Evolutionary conservation across 2,797 vertebrate species (phyloP), one percentile per base, ranked within the genome.

Genomic region (Cyclura pinguis): DNA sequence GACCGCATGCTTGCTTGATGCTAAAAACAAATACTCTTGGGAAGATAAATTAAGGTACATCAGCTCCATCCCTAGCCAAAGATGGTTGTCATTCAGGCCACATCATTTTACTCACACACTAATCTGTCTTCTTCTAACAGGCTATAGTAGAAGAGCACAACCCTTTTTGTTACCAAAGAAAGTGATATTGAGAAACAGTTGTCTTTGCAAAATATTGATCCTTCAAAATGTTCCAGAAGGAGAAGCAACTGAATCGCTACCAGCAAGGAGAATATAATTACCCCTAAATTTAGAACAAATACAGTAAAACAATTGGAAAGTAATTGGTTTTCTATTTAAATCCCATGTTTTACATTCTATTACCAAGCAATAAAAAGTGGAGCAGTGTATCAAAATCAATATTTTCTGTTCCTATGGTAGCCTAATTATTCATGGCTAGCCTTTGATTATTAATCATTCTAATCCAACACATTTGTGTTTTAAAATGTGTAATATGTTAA

Each of bases 241-340:
- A 88, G 78, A 69, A 74, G 50, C 59, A 81, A 88, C 22, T 42
- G 84, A 80, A 14, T 80, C 47, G 64, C 52, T 88, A 62, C 20
- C 74, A 89, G 82, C 57, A 72, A 78, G 50, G 52, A 90, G 64
- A 95, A 88, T 89, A 90, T 93, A 85, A 93, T 95, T 90, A 91
- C n/a, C 72, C 69, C 90, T 93, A 93, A 87, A 91, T 94, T 94
- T 94, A 95, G 89, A 87, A 78, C 42, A 67, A 59, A 91, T 52
- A 64, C 87, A 91, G 85, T 83, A 91, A 92, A 86, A 84, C 83
- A 88, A 88, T 64, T 35, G 85, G 86, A 72, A 91, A 90, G 88
- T 77, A 74, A 93, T 91, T 89, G 88, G 87, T 89, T 94, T 94
- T 94, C 92, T 94, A 95, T 95, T 96, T 95, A 94, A 92, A 94